Conservation (phyloP, 1,140 invertebrate species). For the Zaprionus davidi region DNA sequence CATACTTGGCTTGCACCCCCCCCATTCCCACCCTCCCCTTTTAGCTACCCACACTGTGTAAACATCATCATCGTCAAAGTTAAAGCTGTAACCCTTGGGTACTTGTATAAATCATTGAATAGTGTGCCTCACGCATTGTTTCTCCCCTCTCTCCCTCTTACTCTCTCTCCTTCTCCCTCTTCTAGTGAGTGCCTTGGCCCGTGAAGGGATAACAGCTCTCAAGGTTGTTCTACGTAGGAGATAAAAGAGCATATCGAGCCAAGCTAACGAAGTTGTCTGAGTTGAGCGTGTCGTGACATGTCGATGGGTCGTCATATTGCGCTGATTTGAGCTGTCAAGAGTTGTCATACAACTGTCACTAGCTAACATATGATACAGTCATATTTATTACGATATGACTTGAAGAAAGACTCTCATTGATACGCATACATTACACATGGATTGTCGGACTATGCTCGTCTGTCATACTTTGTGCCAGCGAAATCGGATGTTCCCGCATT, state of each 20-base stretch:
- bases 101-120: slow-evolving; percentile 31
- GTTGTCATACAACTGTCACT: neutral
- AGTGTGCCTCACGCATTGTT: slow-evolving; percentile 5
- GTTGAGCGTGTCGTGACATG: neutral
- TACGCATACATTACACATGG: too few relatives aligned
- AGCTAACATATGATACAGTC: too few relatives aligned
- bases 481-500: too few relatives aligned
- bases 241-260: slow-evolving; percentile 7
- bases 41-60: neutral
- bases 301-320: neutral
- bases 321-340: neutral
- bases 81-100: slow-evolving; percentile 19
- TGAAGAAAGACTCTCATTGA: too few relatives aligned
- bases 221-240: neutral
- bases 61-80: slow-evolving; percentile 22
- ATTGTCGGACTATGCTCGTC: too few relatives aligned
- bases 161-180: neutral
- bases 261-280: neutral
- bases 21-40: neutral
- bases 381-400: too few relatives aligned
- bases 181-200: neutral
- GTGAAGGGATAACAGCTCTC: slow-evolving; percentile 9
- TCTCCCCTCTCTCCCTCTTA: neutral
- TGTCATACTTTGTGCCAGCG: too few relatives aligned
- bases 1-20: slow-evolving; percentile 38